Evolutionary conservation across 2,797 vertebrate species (phyloP), one percentile per base, ranked within the genome.

Genomic region (Melanitta fusca): DNA sequence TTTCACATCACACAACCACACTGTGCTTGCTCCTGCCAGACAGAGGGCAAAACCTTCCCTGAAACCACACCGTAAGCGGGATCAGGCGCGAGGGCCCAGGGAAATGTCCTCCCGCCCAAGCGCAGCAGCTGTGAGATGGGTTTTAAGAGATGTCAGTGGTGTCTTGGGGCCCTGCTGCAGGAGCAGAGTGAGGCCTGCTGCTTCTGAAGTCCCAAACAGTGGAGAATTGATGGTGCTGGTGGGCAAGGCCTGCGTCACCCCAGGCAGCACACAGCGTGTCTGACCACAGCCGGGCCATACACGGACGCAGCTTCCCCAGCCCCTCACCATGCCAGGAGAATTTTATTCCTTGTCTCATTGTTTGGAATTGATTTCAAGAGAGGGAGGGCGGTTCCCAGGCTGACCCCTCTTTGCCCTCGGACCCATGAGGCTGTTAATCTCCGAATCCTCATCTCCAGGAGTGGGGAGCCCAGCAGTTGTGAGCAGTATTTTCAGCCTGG

Each of bases 201-300:
- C 69, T 64, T 58, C 8, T 20, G 43, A 53, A n/a, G 57, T 51
- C 7, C 13, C 72, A 45, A 1, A 3, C 13, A 70, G 25, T 32
- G 41, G 51, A 27, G 71, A n/a, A 8, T 9, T 43, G 41, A 28
- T 70, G 58, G 0, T 77, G 77, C 22, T 77, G 77, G 25, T 65
- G 70, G 74, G 19, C 54, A 30, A 27, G 18, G 27, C 71, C 62
- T 39, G 25, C 10, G 18, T 78, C 39, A 68, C 4, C 8, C 1
- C 2, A 58, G 0, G 1, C 0, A 2, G 53, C n/a, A 54, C 68
- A 28, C 65, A 45, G 64, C 3, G 0, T 54, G n/a, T 53, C 43
- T 62, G 30, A 51, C 66, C 71, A 60, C 85, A 79, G 3, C 68
- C 30, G 16, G 0, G 0, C n/a, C 0, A 0, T 28, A 56, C 1